These are phyloP conservation scores for Bombus sylvicola DNA, from an alignment of 1,140 invertebrate genomes.

Conservation along the genomic window DNA sequence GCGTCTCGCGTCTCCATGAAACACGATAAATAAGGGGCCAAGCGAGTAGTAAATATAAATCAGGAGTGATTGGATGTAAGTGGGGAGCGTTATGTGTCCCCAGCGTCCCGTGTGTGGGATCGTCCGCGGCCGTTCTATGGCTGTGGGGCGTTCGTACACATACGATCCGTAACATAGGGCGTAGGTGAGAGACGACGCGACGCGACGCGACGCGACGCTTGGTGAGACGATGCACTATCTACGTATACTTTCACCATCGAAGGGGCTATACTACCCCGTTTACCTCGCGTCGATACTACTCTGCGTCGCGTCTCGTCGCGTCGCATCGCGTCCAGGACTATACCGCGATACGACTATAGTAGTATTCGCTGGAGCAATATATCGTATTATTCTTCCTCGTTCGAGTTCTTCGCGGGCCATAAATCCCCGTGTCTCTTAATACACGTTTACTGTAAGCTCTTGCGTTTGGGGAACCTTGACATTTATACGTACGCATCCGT, in stretches of 20 bases:
- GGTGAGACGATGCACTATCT: slow-evolving; percentile 52
- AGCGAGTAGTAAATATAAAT: slow-evolving; percentile 84
- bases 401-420: background rate
- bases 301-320: too few relatives aligned
- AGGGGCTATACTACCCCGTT: slow-evolving; percentile 46
- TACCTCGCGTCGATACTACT: slow-evolving; percentile 35
- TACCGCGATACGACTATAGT: background rate
- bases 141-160: slow-evolving; percentile 30
- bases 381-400: slow-evolving; percentile 28
- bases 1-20: slow-evolving; percentile 71
- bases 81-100: slow-evolving; percentile 83
- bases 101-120: slow-evolving; percentile 82
- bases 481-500: background rate
- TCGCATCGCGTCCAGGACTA: background rate
- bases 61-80: slow-evolving; percentile 84
- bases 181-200: slow-evolving; percentile 42
- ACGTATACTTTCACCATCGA: slow-evolving; percentile 46
- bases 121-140: slow-evolving; percentile 67
- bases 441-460: background rate
- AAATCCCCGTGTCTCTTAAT: slow-evolving; percentile 10
- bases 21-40: slow-evolving; percentile 82
- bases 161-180: background rate
- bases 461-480: background rate
- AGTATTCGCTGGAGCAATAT: background rate
- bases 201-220: background rate